A percentile compares a stretch with the other conserved stretches of the same genome.
Evolutionary conservation across 2,113 vertebrate genomes (phyloP).

Genomic region (Strix uralensis): DNA sequence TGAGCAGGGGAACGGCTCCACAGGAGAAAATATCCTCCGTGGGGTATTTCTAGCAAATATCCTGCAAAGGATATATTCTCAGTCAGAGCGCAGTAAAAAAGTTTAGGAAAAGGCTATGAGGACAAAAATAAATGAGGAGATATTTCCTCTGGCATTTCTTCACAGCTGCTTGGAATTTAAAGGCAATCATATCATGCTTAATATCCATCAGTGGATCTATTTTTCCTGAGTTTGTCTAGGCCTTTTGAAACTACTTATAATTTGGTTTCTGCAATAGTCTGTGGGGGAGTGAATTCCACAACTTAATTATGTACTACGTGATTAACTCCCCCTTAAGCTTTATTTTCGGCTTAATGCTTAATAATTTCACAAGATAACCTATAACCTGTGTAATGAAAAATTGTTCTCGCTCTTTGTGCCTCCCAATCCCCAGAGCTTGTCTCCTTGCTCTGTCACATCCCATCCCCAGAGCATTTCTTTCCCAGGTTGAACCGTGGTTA

Average conservation of each 20-base stretch:
- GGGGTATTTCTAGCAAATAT: neutral
- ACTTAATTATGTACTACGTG: neutral
- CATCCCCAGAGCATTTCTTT: neutral
- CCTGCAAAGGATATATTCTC: neutral
- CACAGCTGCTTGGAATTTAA: neutral
- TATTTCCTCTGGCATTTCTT: neutral
- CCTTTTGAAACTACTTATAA: neutral
- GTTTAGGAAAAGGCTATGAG: neutral
- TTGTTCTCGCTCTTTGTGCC: neutral
- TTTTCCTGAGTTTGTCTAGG: neutral
- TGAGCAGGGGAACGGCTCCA: fast-evolving
- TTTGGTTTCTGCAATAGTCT: neutral
- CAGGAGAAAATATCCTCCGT: fast-evolving
- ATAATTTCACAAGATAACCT: neutral
- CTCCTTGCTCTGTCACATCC: neutral
- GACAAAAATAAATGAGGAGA: fast-evolving
- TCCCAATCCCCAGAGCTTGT: neutral
- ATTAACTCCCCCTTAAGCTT: neutral
- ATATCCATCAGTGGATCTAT: neutral
- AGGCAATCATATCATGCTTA: neutral
- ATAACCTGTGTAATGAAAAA: neutral
- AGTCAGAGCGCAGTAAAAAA: neutral
- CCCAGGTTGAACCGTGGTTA: neutral
- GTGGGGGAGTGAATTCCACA: neutral
- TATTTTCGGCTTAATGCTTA: neutral